Percentiles rank a stretch among this genome's conserved stretches.
These are phyloP conservation scores for Gavialis gangeticus DNA, from an alignment of 2,113 vertebrate genomes.

Conservation along the genomic window DNA sequence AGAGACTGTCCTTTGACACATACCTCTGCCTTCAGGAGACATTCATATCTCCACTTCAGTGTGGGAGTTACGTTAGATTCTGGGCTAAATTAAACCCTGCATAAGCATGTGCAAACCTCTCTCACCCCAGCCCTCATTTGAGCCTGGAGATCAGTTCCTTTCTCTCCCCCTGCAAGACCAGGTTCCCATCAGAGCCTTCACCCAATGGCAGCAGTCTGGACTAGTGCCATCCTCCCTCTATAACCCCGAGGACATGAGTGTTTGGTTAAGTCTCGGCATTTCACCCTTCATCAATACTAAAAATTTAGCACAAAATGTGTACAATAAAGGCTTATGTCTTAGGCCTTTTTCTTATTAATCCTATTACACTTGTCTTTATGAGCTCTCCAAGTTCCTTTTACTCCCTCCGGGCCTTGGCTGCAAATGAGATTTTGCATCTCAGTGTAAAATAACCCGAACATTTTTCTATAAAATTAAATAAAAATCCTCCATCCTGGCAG, in stretches of 20 bases:
- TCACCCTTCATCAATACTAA: constrained; percentile 77
- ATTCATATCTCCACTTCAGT: background rate
- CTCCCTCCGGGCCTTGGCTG: constrained; percentile 76
- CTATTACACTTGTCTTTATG: constrained; percentile 83
- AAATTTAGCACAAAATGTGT: constrained; percentile 74
- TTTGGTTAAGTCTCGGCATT: constrained; percentile 74
- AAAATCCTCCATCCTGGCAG: constrained; percentile 72
- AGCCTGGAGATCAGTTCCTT: background rate
- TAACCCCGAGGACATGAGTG: constrained; percentile 49
- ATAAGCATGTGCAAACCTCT: background rate
- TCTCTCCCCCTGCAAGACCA: background rate
- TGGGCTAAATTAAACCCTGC: background rate
- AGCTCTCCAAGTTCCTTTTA: constrained; percentile 78
- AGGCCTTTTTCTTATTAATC: constrained; percentile 81
- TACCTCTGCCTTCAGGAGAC: background rate
- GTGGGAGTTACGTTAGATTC: accelerated
- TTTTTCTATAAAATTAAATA: constrained; percentile 86
- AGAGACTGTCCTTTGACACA: background rate
- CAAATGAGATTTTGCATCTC: constrained; percentile 84
- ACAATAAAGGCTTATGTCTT: constrained; percentile 80
- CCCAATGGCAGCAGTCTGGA: constrained; percentile 18
- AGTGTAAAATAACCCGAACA: constrained; percentile 80
- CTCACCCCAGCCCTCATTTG: background rate
- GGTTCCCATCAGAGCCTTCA: accelerated
- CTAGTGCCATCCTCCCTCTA: constrained; percentile 9